Conservation (phyloP, 2,888 invertebrate genomes). For the Drosophila buzzatii region DNA sequence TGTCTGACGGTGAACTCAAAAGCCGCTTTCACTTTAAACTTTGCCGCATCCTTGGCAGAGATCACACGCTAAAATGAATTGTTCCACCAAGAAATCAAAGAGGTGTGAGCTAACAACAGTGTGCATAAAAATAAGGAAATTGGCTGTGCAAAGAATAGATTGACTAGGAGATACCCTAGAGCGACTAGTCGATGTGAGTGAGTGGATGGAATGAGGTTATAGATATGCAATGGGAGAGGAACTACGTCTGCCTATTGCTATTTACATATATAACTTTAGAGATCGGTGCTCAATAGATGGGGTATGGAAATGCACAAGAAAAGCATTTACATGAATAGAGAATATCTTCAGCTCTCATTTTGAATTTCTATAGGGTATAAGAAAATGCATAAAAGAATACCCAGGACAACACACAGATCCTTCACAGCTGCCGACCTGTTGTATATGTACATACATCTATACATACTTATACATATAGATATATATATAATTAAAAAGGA, state of each 20-base stretch:
- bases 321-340: no score
- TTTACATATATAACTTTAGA: no score
- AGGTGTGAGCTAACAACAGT: constrained; percentile 37
- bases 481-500: constrained; percentile 65
- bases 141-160: no score
- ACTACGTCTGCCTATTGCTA: no score
- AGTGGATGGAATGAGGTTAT: no score
- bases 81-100: constrained; percentile 45
- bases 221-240: no score
- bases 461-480: constrained; percentile 3
- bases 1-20: constrained; percentile 50
- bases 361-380: background rate
- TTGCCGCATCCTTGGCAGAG: constrained; percentile 64
- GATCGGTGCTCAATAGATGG: no score
- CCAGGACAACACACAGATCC: constrained; percentile 27
- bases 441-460: constrained; percentile 16
- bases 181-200: background rate
- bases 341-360: background rate
- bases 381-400: constrained; percentile 14
- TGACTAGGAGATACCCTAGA: background rate
- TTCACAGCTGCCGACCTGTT: constrained; percentile 48
- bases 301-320: no score
- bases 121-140: constrained; percentile 18
- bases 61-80: constrained; percentile 50
- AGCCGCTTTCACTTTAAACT: constrained; percentile 75